Base-by-base conservation (phyloP, 2,888 invertebrate genomes). In the Spilarctia lutea region DNA sequence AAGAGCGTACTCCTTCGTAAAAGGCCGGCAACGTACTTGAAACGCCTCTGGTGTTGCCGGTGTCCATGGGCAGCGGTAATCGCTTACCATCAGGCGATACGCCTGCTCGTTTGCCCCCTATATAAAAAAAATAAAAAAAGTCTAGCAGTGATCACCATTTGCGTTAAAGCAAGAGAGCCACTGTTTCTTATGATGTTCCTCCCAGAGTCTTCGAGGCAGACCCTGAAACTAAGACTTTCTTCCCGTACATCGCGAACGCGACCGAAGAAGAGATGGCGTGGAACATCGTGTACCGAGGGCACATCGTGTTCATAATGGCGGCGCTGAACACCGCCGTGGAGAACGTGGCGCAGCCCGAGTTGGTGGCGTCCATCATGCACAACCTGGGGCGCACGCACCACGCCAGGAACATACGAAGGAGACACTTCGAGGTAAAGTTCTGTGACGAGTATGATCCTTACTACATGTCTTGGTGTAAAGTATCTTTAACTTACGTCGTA, bases 341-440 rank as follows among this genome's bases (percentile, higher is more conserved):
- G 1, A 89, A 91, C 75, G 80, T 95, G 2, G 71, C 91, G 39
- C 85, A 92, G 18, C 94, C 94, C 0, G 90, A 92, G 13, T 79
- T 93, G 1, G 93, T 92, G 2, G 82, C 86, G 0, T 91, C 84
- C 1, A 87, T 93, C 84, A 92, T 94, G 92, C 82, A 89, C 60
- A 94, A 93, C 69, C 83, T 94, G 3, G 94, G 94, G 0, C 87
- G 88, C 24, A 84, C 89, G 3, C 95, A 95, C 85, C 80, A 79
- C 3, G 84, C 74, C 33, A 70, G 27, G 18, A 18, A 60, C n/a
- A 39, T 70, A 18, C 63, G 18, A 18, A 63, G 63, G 63, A 63
- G 8, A 30, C 63, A 63, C 7, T 63, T 63, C 3, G 18, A 30
- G 63, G 63, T 63, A 2, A 63, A 30, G 7, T n/a, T n/a, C n/a